A percentile compares a stretch with the other conserved stretches of the same genome.
These are phyloP conservation scores for Coptotermes formosanus DNA, from an alignment of 1,140 invertebrate species.

Conservation along the genomic window DNA sequence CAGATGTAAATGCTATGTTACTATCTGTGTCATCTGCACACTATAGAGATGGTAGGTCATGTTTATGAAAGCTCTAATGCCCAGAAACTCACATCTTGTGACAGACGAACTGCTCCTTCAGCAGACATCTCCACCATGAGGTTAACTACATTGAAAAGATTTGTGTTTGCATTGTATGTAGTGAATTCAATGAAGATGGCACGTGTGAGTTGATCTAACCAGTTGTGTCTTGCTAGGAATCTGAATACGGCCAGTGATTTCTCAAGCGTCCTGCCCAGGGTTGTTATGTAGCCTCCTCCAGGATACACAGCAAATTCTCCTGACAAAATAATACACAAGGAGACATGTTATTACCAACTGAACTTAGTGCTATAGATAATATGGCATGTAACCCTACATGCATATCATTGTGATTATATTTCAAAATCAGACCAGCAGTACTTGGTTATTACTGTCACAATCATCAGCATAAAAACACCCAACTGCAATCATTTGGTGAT, in stretches of 20 bases:
- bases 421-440: too few species aligned
- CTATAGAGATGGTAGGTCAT: too few species aligned
- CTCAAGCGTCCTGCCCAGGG: background rate
- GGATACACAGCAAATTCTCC: constrained; percentile 22
- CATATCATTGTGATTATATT: too few species aligned
- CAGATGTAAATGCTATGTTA: too few species aligned
- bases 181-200: constrained; percentile 20
- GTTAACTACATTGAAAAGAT: constrained; percentile 18
- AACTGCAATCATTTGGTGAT: too few species aligned
- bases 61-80: too few species aligned
- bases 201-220: constrained; percentile 2
- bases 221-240: background rate
- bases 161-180: constrained; percentile 23
- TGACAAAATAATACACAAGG: background rate
- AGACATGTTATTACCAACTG: too few species aligned
- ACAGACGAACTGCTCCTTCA: background rate
- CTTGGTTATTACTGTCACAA: too few species aligned
- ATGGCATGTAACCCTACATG: too few species aligned
- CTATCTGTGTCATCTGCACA: too few species aligned
- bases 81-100: background rate
- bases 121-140: background rate
- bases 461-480: too few species aligned
- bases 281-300: constrained; percentile 17
- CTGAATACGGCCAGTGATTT: constrained; percentile 6
- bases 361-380: too few species aligned